Percentiles rank a stretch among this genome's conserved stretches.
Evolutionary conservation across 2,113 vertebrate species (phyloP).

Genomic region (Heterocephalus glaber): DNA sequence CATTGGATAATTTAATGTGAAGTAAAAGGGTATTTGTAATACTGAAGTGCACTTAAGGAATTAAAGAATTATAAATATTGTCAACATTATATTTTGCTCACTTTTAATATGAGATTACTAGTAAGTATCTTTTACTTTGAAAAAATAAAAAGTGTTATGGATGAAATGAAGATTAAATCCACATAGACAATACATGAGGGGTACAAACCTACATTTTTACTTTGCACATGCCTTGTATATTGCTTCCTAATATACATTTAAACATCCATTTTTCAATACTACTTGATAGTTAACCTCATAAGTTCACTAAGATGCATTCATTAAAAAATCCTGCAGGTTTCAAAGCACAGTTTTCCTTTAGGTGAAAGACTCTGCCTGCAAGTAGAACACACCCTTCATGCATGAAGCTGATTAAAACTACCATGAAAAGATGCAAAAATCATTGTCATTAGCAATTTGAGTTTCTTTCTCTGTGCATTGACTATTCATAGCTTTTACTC

Average conservation of each 20-base stretch:
- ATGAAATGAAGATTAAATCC: conserved; percentile 6
- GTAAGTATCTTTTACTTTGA: not conserved
- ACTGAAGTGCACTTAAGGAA: not conserved
- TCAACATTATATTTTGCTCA: not conserved
- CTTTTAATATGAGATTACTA: not conserved
- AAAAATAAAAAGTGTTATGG: not conserved
- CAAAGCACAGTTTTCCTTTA: not conserved
- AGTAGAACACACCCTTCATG: not conserved
- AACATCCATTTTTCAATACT: not conserved
- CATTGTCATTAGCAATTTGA: not conserved
- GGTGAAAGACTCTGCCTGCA: not conserved
- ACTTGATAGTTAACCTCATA: not conserved
- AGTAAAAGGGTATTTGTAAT: not conserved
- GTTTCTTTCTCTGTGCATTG: not conserved
- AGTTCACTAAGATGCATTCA: not conserved
- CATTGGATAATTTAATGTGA: not conserved
- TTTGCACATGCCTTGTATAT: not conserved
- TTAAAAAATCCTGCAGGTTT: not conserved
- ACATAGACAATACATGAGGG: not conserved
- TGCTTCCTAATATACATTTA: not conserved
- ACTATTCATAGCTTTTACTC: not conserved
- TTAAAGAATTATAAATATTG: conserved; percentile 12
- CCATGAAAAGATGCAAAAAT: not conserved
- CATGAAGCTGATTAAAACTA: not conserved
- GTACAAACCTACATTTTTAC: not conserved